Evolutionary conservation across 2,113 vertebrate genomes (phyloP), one percentile per base, ranked within the genome.

Genomic region (Danionella cerebrum): DNA sequence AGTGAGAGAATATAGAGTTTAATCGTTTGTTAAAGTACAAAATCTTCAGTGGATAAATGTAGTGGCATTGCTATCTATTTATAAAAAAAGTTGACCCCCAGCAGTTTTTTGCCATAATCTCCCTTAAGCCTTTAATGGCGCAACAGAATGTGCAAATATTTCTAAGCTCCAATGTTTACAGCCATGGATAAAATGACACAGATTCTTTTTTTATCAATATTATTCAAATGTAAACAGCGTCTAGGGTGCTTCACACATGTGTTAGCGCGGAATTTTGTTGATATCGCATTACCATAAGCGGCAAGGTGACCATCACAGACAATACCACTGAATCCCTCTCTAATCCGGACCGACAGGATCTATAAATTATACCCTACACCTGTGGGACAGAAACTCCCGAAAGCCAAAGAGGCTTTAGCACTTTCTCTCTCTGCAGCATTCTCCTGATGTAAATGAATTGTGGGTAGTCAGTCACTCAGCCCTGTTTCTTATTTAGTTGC

Each of bases 71-170:
- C 35, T 24, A 48, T 14, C 55, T 67, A 67, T 67, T 62, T 62
- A 67, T 67, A 72, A 31, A 52, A 69, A 25, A 16, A 29, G 18
- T 45, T 67, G 25, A 52, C 64, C 70, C 65, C 44, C 38, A 66
- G 38, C 10, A 19, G 13, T 6, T 25, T 69, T 55, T 59, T 22
- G 31, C 14, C 67, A 11, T 69, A 60, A 69, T 58, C 67, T 39
- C 22, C 24, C 22, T 59, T 60, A 69, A 69, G 67, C 67, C 44
- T 24, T 7, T 36, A 58, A 50, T 51, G 45, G 67, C 67, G 31
- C 6, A 8, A 18, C 22, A 58, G 24, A 21, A 29, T 51, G 29
- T 39, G 21, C 25, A 50, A 60, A 60, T 69, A 69, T 69, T 59
- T 50, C 19, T 60, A 69, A 13, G 53, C 42, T 33, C 25, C 42